These are phyloP conservation scores for Pandemis corylana DNA, from an alignment of 2,888 invertebrate genomes.

Conservation along the genomic window DNA sequence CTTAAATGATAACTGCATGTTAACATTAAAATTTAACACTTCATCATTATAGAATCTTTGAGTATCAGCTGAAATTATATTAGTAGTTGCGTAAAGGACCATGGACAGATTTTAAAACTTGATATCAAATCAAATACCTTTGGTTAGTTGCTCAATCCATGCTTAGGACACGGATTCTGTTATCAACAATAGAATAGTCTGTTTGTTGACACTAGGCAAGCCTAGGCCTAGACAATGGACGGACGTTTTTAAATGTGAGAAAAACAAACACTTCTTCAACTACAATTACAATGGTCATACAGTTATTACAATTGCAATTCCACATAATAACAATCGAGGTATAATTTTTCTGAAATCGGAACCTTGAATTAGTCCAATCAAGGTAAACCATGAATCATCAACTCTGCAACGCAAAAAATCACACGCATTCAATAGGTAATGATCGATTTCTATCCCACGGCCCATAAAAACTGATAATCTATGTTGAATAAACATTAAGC, in stretches of 20 bases:
- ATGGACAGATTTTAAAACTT: not conserved
- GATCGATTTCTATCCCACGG: slow-evolving; percentile 41
- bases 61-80: no score
- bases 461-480: slow-evolving; percentile 34
- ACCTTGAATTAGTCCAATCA: slow-evolving; percentile 66
- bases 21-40: no score
- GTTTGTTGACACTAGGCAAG: slow-evolving; percentile 31
- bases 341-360: slow-evolving; percentile 40
- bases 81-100: no score
- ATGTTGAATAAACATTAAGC: slow-evolving; percentile 42
- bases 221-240: slow-evolving; percentile 65
- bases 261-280: slow-evolving; percentile 55
- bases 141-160: slow-evolving; percentile 3
- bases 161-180: slow-evolving; percentile 9
- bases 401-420: slow-evolving; percentile 55
- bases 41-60: no score
- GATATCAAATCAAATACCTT: not conserved
- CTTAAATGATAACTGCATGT: no score
- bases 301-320: slow-evolving; percentile 51
- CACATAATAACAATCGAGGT: slow-evolving; percentile 46
- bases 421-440: slow-evolving; percentile 51
- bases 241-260: slow-evolving; percentile 72
- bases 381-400: slow-evolving; percentile 64
- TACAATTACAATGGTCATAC: slow-evolving; percentile 39
- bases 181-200: slow-evolving; percentile 17